Evolutionary conservation across 2,888 invertebrate species (phyloP).

Genomic region (Latheticus oryzae): DNA sequence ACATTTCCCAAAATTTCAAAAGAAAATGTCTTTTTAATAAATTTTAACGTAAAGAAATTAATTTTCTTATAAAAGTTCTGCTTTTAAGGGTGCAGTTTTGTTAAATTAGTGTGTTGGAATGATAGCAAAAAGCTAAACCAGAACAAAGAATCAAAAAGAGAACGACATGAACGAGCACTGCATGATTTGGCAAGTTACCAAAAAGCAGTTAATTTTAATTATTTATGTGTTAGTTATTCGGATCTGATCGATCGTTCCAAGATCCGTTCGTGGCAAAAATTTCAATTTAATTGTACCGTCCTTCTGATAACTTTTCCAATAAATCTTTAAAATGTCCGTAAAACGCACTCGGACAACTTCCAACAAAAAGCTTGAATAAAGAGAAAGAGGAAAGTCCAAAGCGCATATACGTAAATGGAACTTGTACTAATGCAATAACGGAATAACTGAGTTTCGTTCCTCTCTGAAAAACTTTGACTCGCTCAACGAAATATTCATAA

Average conservation of each 20-base stretch:
- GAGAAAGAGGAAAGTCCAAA: neutral
- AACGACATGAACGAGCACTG: no score
- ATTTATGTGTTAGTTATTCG: conserved; percentile 50
- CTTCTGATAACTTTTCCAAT: conserved; percentile 23
- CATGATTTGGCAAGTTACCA: conserved; percentile 41
- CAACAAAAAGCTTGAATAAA: neutral
- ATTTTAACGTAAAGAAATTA: no score
- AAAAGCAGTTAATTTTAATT: conserved; percentile 51
- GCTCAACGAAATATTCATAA: conserved; percentile 26
- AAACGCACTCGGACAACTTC: conserved; percentile 7
- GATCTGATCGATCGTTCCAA: conserved; percentile 20
- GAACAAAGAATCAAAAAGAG: no score
- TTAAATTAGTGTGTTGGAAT: no score
- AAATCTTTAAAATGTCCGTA: conserved; percentile 15
- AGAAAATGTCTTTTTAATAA: no score
- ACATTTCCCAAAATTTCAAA: neutral
- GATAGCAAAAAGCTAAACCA: no score
- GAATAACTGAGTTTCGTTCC: conserved; percentile 25
- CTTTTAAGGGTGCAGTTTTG: no score
- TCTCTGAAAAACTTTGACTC: conserved; percentile 15
- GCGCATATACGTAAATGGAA: conserved; percentile 7
- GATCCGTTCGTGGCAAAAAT: conserved; percentile 22
- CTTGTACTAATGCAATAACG: conserved; percentile 27
- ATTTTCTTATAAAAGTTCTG: no score
- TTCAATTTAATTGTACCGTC: conserved; percentile 23